These are phyloP conservation scores for Danio choprae DNA, from an alignment of 2,797 vertebrate genomes.

Conservation along the genomic window DNA sequence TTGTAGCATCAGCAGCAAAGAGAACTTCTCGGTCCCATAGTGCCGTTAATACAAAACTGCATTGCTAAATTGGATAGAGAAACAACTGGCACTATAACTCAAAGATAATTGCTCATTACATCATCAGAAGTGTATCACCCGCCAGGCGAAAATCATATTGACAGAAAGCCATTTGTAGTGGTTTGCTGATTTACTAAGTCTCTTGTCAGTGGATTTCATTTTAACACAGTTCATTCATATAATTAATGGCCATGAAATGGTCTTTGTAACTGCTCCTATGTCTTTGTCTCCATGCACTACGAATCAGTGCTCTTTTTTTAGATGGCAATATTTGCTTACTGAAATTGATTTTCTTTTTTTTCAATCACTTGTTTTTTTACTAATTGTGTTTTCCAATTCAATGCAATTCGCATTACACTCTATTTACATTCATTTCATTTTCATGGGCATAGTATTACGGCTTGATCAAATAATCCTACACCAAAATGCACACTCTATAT, in stretches of 20 bases:
- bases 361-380: neutral
- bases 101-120: slow-evolving; percentile 52
- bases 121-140: slow-evolving; percentile 40
- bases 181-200: slow-evolving; percentile 52
- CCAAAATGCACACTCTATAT: neutral
- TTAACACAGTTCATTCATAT: slow-evolving; percentile 40
- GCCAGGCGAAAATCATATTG: slow-evolving; percentile 42
- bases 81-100: slow-evolving; percentile 45
- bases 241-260: slow-evolving; percentile 46
- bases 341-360: neutral
- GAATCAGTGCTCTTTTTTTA: neutral
- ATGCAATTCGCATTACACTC: neutral
- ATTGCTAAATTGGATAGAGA: slow-evolving; percentile 15
- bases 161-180: slow-evolving; percentile 47
- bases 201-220: slow-evolving; percentile 30
- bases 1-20: slow-evolving; percentile 1
- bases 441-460: too few species aligned
- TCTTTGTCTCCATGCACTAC: neutral
- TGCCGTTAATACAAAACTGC: neutral
- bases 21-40: slow-evolving; percentile 26
- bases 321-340: neutral
- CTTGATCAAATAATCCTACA: too few species aligned
- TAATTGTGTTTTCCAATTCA: neutral
- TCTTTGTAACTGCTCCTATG: slow-evolving; percentile 37
- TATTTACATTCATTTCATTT: neutral